Evolutionary conservation across 1,140 invertebrate genomes (phyloP).

Genomic region (Drosophila pseudoobscura): DNA sequence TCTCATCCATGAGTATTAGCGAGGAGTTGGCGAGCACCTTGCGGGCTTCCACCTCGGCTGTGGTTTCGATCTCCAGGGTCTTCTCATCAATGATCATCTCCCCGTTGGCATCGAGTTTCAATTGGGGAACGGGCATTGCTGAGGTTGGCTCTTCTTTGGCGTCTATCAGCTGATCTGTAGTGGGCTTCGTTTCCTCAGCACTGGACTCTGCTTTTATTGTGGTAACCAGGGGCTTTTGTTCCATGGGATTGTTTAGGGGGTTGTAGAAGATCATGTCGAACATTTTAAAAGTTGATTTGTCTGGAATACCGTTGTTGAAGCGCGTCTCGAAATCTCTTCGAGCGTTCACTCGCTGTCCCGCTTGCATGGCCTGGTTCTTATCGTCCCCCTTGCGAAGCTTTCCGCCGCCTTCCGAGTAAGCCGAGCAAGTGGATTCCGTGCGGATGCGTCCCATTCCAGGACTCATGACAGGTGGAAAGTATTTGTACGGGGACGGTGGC

Average conservation of each 20-base stretch:
- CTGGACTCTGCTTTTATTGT: constrained; percentile 64
- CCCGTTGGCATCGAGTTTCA: constrained; percentile 94
- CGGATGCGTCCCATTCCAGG: constrained; percentile 71
- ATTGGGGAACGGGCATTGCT: constrained; percentile 89
- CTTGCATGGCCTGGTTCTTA: constrained; percentile 48
- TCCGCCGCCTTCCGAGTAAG: constrained; percentile 63
- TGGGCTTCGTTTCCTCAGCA: constrained; percentile 50
- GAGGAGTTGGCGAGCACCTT: constrained; percentile 87
- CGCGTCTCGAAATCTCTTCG: constrained; percentile 86
- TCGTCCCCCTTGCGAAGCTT: constrained; percentile 62
- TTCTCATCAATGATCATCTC: constrained; percentile 94
- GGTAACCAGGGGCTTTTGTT: constrained; percentile 70
- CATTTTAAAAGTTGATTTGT: constrained; percentile 91
- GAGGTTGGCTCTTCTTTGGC: constrained; percentile 39
- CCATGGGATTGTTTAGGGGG: constrained; percentile 89
- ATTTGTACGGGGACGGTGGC: constrained; percentile 48
- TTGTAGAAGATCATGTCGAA: constrained; percentile 96
- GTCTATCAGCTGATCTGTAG: constrained; percentile 39
- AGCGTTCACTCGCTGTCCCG: constrained; percentile 67
- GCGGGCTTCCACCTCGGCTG: constrained; percentile 86
- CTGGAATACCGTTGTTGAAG: constrained; percentile 84
- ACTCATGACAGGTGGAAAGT: constrained; percentile 58
- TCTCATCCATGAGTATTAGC: constrained; percentile 87
- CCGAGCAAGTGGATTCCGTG: constrained; percentile 84
- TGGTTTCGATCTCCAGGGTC: constrained; percentile 92